Base-by-base conservation (phyloP, 2,113 vertebrate genomes). In the Sinocyclocheilus anophthalmus region DNA sequence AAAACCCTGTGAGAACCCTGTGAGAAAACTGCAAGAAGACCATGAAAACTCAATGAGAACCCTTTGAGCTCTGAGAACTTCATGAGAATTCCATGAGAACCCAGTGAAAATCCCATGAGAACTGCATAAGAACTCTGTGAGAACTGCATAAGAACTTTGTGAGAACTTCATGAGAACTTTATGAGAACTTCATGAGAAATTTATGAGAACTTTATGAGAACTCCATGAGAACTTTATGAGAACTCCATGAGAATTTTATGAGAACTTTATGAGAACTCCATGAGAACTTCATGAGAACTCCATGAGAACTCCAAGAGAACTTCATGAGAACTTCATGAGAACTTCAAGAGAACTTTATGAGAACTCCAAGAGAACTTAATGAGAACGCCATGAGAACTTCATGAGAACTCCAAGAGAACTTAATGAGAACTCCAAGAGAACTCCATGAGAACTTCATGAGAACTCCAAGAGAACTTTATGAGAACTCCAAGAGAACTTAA, bases 351-450 rank as follows among this genome's bases (percentile, higher is more conserved):
- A 65, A 65, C 11, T 0, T 1, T 0, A 10, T 0, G n/a, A 14
- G 24, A 65, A 26, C 0, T 3, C 12, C 0, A 1, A 18, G 53
- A 55, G 4, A 16, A 26, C 26, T 26, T 26, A 26, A 30, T 30
- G 30, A 30, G 30, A 30, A 30, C 30, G 2, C 2, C 2, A 37
- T 37, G 30, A 30, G 30, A 30, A 30, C 30, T 37, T 5, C 4
- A 37, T 37, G 37, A 37, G 37, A 37, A 37, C 5, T 16, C n/a
- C 1, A 11, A 4, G 8, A 45, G 9, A 65, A 13, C n/a, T 37
- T 0, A n/a, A 0, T 12, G 11, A 63, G 4, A 63, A 26, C 3
- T 1, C n/a, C 0, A 0, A 13, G 61, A 26, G 10, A 65, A 26
- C 24, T 0, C 1, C 8, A 42, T 37, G 37, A 37, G 37, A 3